Conservation (phyloP, 2,113 vertebrate genomes). For the Genyomyrus donnyi region DNA sequence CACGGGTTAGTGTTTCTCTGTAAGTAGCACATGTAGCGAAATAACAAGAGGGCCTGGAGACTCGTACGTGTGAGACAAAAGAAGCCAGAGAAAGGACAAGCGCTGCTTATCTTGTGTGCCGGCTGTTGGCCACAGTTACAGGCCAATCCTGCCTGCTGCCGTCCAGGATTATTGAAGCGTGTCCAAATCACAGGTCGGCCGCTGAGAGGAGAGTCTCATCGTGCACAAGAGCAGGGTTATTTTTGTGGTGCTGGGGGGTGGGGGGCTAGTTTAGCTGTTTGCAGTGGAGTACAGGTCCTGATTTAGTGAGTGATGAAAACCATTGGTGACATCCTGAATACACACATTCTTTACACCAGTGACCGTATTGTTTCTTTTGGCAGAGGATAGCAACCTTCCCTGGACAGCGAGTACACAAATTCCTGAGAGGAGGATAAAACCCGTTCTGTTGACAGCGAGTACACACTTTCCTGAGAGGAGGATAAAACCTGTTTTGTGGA, state of each 20-base stretch:
- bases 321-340: neutral
- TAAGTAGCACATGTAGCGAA: neutral
- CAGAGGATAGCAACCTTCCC: neutral
- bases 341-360: neutral
- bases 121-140: neutral
- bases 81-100: neutral
- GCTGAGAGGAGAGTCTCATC: neutral
- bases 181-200: conserved; percentile 1
- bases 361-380: neutral
- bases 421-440: neutral
- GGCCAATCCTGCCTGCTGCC: neutral
- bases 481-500: neutral
- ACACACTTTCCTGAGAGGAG: neutral
- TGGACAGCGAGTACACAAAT: neutral
- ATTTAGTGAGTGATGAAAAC: neutral
- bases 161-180: neutral
- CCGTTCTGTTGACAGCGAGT: neutral
- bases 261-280: neutral
- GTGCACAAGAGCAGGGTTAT: neutral
- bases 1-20: neutral
- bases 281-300: neutral
- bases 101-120: neutral
- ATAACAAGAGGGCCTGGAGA: neutral
- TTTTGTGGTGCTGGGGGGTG: neutral
- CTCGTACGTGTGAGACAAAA: neutral